phyloP scores from a whole-genome alignment of 2,888 invertebrate genomes.

The Euphydryas editha region DNA sequence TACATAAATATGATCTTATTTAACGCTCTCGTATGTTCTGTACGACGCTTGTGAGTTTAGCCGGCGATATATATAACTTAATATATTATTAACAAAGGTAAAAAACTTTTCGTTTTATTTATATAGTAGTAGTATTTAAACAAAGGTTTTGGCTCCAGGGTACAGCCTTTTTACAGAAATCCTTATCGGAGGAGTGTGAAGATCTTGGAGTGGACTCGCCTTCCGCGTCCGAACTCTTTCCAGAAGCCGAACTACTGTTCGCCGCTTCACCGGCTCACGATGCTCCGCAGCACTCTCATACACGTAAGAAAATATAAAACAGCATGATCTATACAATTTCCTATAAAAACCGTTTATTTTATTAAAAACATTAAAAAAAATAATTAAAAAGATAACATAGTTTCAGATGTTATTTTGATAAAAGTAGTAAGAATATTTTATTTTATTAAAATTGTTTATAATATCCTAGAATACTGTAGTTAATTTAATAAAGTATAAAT shows the following conservation, averaged over 20 bases:
- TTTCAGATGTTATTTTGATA: too few relatives aligned
- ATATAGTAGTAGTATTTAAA: slow-evolving; percentile 21
- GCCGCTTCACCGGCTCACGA: slow-evolving; percentile 89
- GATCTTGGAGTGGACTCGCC: slow-evolving; percentile 91
- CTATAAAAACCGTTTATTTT: too few relatives aligned
- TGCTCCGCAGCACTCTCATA: slow-evolving; percentile 56
- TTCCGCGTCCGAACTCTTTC: slow-evolving; percentile 90
- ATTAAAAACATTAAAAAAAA: too few relatives aligned
- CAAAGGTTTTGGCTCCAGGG: slow-evolving; percentile 26
- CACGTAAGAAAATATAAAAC: slow-evolving; percentile 58
- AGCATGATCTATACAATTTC: not conserved
- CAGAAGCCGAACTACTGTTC: slow-evolving; percentile 89
- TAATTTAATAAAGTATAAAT: not conserved
- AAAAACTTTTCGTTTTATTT: not conserved
- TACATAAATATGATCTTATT: too few relatives aligned
- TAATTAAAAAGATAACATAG: too few relatives aligned
- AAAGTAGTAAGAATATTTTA: too few relatives aligned
- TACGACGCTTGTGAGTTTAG: too few relatives aligned
- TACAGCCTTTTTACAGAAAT: slow-evolving; percentile 82
- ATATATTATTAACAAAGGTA: not conserved
- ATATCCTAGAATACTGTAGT: too few relatives aligned
- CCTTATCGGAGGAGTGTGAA: slow-evolving; percentile 90
- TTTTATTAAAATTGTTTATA: too few relatives aligned
- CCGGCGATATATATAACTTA: too few relatives aligned
- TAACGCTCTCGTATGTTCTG: too few relatives aligned